phyloP scores from a whole-genome alignment of 2,113 vertebrate species.

The Micromys minutus region DNA sequence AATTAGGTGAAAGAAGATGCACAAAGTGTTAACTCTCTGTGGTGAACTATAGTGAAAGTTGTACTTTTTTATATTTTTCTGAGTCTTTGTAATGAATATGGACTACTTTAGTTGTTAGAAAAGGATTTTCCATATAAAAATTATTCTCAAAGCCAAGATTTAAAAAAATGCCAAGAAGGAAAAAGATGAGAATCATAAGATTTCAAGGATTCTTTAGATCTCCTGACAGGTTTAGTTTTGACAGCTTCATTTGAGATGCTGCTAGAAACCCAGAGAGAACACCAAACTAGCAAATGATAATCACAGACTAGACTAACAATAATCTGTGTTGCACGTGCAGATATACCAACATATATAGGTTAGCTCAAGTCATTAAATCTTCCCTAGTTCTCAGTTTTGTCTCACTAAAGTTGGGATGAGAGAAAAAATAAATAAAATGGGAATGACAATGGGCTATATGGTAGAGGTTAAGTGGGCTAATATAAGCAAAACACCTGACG shows the following conservation, averaged over 20 bases:
- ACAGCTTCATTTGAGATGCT: background rate
- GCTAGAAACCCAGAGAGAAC: background rate
- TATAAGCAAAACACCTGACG: background rate
- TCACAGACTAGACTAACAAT: background rate
- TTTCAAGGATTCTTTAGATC: constrained; percentile 5
- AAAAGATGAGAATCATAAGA: background rate
- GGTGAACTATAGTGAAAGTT: constrained; percentile 30
- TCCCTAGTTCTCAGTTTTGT: background rate
- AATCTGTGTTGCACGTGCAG: background rate
- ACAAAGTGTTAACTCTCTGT: background rate
- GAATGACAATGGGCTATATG: constrained; percentile 8
- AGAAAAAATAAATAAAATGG: constrained; percentile 10
- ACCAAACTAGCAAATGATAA: background rate
- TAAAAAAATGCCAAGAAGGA: background rate
- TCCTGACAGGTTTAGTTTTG: constrained; percentile 33
- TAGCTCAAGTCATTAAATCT: background rate
- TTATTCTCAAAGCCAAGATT: constrained; percentile 17
- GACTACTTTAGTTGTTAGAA: constrained; percentile 44
- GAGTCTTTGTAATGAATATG: background rate
- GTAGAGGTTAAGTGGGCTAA: constrained; percentile 39
- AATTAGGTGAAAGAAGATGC: background rate
- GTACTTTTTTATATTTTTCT: background rate
- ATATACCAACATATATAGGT: background rate
- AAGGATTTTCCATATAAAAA: constrained; percentile 56
- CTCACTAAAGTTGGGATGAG: background rate